These are phyloP conservation scores for Alexandromys fortis DNA, from an alignment of 2,113 vertebrate genomes.

Conservation along the genomic window DNA sequence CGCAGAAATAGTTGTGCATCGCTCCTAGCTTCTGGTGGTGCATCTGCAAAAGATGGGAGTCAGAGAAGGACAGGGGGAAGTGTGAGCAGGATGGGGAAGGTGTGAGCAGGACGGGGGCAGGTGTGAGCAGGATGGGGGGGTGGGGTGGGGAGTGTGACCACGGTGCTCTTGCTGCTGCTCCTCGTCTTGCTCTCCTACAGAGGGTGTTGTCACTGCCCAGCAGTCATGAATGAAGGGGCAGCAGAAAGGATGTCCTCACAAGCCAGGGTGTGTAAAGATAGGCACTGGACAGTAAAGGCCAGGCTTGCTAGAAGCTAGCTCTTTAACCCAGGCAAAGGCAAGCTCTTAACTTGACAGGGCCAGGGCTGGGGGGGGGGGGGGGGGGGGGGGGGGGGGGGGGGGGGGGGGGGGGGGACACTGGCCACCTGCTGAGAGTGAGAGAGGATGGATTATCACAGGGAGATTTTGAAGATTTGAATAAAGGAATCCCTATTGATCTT, in stretches of 20 bases:
- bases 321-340: too few relatives aligned
- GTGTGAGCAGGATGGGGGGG: too few relatives aligned
- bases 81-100: too few relatives aligned
- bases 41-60: constrained; percentile 8
- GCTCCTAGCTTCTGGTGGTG: background rate
- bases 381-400: background rate
- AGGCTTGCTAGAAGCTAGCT: background rate
- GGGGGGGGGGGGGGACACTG: background rate
- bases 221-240: background rate
- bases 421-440: background rate
- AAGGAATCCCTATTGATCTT: background rate
- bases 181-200: background rate
- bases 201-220: background rate
- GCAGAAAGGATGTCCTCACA: background rate
- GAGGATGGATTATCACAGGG: background rate
- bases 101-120: too few relatives aligned
- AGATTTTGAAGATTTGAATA: background rate
- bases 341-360: too few relatives aligned
- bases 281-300: background rate
- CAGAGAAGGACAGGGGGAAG: background rate
- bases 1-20: background rate
- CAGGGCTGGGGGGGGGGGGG: background rate
- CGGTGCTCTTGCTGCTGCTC: background rate
- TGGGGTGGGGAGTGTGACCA: background rate
- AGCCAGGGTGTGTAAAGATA: background rate